Evolutionary conservation across 1,140 invertebrate genomes (phyloP), one percentile per base, ranked within the genome.

Genomic region (Trichonephila clavata): DNA sequence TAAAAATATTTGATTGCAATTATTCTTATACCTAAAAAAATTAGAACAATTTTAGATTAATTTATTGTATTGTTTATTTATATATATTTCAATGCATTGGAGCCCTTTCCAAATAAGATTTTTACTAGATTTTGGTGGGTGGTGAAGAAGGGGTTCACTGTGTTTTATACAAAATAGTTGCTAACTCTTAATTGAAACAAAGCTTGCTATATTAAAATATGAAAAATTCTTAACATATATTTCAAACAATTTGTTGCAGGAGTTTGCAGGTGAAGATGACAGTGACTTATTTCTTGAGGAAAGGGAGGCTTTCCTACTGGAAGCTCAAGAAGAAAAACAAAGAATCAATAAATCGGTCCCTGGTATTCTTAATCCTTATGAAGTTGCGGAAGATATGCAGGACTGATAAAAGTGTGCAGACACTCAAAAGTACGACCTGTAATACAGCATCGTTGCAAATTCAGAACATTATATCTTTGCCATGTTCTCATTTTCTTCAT

Each of bases 301-400:
- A 95, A 97, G 99, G 95, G 98, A 99, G 96, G 97, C 97, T 83
- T 97, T 98, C 83, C 96, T 99, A 80, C 97, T 97, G 94, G 96
- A 97, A 95, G 99, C 99, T 24, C 98, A 99, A 96, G 97, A 98
- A 93, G 98, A 99, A 95, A 99, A 99, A 96, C 97, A 98, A 95
- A 97, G 97, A 95, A 97, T 98, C 92, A 98, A 99, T 96, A 97
- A 99, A 96, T 97, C 98, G 88, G 99, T 99, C 94, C 99, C 99
- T 91, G 99, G 99, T 95, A 99, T 99, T 95, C 96, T 99, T 92
- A 99, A 99, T 96, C 99, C 99, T 93, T 98, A 99, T 95, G 99
- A 99, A 96, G 97, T 99, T 95, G 98, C 98, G 63, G 99, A 99
- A 96, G 99, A 99, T 95, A 99, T 99, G 99, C 99, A 99, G 97